A percentile compares a stretch with the other conserved stretches of the same genome.
Conservation (phyloP, 2,797 vertebrate species). For the Artibeus jamaicensis region DNA sequence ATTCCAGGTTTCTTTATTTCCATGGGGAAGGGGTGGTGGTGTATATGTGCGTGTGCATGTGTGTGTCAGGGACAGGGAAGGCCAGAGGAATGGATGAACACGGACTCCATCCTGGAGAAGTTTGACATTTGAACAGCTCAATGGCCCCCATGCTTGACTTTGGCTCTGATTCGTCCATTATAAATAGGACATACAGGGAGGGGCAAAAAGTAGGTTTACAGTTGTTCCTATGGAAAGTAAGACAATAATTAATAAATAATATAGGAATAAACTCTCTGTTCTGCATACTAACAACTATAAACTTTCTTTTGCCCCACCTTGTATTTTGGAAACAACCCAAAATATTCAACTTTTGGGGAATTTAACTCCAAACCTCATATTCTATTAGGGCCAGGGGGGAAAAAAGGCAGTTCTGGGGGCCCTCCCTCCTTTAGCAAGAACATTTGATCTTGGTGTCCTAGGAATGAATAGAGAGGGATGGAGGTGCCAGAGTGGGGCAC, state of each 20-base stretch:
- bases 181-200: background rate
- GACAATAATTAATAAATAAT: background rate
- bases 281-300: background rate
- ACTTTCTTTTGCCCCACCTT: background rate
- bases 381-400: background rate
- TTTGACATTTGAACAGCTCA: background rate
- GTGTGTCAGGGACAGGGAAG: background rate
- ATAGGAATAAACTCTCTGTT: background rate
- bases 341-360: background rate
- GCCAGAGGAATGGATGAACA: background rate
- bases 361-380: background rate
- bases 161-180: background rate
- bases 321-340: slow-evolving; percentile 2
- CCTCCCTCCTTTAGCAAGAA: background rate
- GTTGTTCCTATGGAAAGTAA: background rate
- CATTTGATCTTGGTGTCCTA: background rate
- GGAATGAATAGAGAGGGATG: background rate
- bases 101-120: background rate
- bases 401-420: background rate
- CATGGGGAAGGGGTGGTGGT: background rate
- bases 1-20: background rate
- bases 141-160: background rate
- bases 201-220: background rate
- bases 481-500: too few species aligned
- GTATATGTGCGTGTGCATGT: background rate